Evolutionary conservation across 2,888 invertebrate genomes (phyloP), one percentile per base, ranked within the genome.

Genomic region (Carterocephalus palaemon): DNA sequence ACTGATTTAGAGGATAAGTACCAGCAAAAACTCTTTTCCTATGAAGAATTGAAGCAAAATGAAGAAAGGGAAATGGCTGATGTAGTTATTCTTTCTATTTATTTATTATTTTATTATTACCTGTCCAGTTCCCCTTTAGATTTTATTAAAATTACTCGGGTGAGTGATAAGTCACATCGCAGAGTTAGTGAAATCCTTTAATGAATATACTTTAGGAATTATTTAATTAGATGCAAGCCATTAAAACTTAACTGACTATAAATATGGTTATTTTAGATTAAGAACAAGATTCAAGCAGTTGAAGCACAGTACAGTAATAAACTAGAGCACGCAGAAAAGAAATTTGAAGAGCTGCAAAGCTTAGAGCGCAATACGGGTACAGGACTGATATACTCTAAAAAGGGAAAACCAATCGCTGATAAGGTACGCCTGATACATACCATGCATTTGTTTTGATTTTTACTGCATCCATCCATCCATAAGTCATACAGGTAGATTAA

Each of bases 381-480:
- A 0, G 85, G 85, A 1, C 69, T 88, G 1, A 84, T 84, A 37
- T 86, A 81, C 52, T 80, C 85, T 0, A 76, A 77, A 36, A 86
- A 81, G 51, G 87, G 87, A 36, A 86, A 85, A 60, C 83, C 83
- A 1, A 82, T 88, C n/a, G 70, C 84, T 8, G 84, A 87, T 39
- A 86, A 86, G 70, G 87, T 85, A 54, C 26, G 16, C 1, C 1
- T 7, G 26, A 12, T 10, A 0, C 4, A 6, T 12, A 12, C 10
- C 12, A 1, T 26, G 1, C 10, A 2, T 4, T 12, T n/a, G n/a
- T n/a, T n/a, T n/a, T n/a, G n/a, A n/a, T n/a, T n/a, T n/a, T n/a
- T n/a, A n/a, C n/a, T n/a, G n/a, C n/a, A n/a, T n/a, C n/a, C n/a
- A n/a, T n/a, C n/a, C n/a, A n/a, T n/a, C n/a, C n/a, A n/a, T n/a